These are phyloP conservation scores for Porites evermanni DNA, from an alignment of 92 coral and sea anemone genomes.

Conservation along the genomic window DNA sequence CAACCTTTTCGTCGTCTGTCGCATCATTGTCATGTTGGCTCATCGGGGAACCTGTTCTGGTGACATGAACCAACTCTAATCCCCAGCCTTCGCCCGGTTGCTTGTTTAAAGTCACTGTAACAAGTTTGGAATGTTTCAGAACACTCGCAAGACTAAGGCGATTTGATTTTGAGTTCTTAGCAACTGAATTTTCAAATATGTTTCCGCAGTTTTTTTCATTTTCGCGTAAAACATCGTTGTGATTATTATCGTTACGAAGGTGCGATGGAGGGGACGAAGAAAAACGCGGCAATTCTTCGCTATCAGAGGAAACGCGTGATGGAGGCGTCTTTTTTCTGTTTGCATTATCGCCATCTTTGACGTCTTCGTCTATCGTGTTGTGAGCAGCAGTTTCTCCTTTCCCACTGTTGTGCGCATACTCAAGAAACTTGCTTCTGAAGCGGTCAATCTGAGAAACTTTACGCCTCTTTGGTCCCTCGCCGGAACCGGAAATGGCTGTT, in stretches of 20 bases:
- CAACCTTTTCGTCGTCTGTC: slow-evolving; percentile 59
- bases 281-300: slow-evolving; percentile 36
- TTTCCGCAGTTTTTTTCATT: background rate
- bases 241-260: slow-evolving; percentile 2
- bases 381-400: slow-evolving; percentile 24
- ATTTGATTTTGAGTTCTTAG: background rate
- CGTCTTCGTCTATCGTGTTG: background rate
- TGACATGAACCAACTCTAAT: slow-evolving; percentile 83
- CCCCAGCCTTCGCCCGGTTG: slow-evolving; percentile 78
- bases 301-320: slow-evolving; percentile 22
- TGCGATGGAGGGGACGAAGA: slow-evolving; percentile 32
- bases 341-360: background rate
- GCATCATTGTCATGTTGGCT: slow-evolving; percentile 16
- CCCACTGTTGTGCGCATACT: slow-evolving; percentile 11
- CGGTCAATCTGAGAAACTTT: slow-evolving; percentile 73
- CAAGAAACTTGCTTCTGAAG: slow-evolving; percentile 65
- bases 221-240: background rate
- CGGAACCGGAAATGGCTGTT: slow-evolving; percentile 5
- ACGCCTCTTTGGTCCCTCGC: slow-evolving; percentile 33
- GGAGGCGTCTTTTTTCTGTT: background rate
- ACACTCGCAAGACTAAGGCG: slow-evolving; percentile 47
- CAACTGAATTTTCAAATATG: background rate
- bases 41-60: slow-evolving; percentile 67
- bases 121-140: slow-evolving; percentile 60
- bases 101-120: slow-evolving; percentile 53